Conservation (phyloP, 37 sponge, comb jelly and placozoan genomes). For the Ephydatia muelleri region DNA sequence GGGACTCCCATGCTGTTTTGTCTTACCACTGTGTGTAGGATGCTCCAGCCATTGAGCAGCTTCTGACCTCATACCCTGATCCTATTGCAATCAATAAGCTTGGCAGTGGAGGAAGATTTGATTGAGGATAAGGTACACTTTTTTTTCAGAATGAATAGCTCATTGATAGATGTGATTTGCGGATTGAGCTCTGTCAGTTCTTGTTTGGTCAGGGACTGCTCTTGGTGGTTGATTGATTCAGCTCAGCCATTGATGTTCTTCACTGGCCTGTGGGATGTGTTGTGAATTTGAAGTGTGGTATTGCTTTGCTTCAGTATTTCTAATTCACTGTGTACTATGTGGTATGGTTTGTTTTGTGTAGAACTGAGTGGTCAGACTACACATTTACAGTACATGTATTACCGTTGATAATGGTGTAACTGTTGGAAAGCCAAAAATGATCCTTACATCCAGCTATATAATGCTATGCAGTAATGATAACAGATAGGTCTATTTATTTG, state of each 20-base stretch:
- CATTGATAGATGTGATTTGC: background rate
- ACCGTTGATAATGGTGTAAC: too few relatives aligned
- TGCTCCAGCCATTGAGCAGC: slow-evolving; percentile 42
- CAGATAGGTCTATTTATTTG: too few relatives aligned
- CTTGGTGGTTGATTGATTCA: background rate
- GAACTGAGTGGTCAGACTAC: background rate
- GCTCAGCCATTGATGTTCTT: background rate
- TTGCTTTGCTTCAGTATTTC: background rate
- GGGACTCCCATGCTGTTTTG: too few relatives aligned
- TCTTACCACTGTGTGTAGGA: slow-evolving; percentile 35
- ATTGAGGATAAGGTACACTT: slow-evolving; percentile 32
- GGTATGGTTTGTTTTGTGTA: background rate
- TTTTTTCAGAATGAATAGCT: background rate
- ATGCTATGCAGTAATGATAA: too few relatives aligned
- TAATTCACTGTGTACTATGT: background rate
- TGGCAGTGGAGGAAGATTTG: slow-evolving; percentile 29
- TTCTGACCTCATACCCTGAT: slow-evolving; percentile 44
- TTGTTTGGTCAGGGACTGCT: slow-evolving; percentile 31
- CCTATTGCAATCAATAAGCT: slow-evolving; percentile 19
- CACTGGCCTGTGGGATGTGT: too few relatives aligned
- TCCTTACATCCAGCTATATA: too few relatives aligned
- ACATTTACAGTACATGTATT: too few relatives aligned
- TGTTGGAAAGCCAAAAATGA: too few relatives aligned
- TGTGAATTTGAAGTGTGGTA: background rate
- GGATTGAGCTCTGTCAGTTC: slow-evolving; percentile 35